Evolutionary conservation across 2,797 vertebrate genomes (phyloP).

Genomic region (Gymnodraco acuticeps): DNA sequence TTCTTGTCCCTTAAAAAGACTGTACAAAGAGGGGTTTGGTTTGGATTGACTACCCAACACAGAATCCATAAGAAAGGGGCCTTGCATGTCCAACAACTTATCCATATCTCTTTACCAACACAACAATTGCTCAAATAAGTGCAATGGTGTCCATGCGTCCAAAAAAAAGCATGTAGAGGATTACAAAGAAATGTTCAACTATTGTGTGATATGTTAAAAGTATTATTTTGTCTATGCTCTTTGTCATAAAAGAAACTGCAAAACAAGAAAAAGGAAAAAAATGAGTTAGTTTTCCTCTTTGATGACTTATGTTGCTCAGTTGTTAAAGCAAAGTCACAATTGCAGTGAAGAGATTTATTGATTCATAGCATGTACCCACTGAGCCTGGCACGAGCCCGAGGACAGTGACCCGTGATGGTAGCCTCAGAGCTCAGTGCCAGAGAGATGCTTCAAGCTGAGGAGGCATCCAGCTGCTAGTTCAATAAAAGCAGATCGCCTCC

Average conservation of each 20-base stretch:
- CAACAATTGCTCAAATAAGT: not conserved
- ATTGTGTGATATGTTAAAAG: not conserved
- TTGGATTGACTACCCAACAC: slow-evolving; percentile 5
- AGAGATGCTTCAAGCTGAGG: not conserved
- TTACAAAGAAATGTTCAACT: not conserved
- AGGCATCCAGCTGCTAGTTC: slow-evolving; percentile 2
- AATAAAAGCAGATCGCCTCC: not conserved
- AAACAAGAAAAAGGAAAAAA: not conserved
- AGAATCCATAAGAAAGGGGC: not conserved
- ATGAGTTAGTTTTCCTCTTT: not conserved
- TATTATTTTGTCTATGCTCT: not conserved
- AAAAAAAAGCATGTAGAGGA: not conserved
- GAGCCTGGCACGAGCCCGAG: slow-evolving; percentile 4
- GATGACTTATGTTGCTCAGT: not conserved
- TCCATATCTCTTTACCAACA: slow-evolving; percentile 1
- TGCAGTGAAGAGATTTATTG: slow-evolving; percentile 6
- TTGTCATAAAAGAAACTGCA: not conserved
- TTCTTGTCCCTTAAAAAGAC: not conserved
- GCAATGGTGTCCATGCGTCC: not conserved
- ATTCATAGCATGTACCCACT: slow-evolving; percentile 2
- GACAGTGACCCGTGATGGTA: slow-evolving; percentile 15
- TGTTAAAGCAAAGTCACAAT: not conserved
- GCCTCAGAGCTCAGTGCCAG: not conserved
- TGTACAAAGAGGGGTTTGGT: not conserved
- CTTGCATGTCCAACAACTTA: not conserved